Base-by-base conservation (phyloP, 1,140 invertebrate genomes). In the Drosophila albomicans region DNA sequence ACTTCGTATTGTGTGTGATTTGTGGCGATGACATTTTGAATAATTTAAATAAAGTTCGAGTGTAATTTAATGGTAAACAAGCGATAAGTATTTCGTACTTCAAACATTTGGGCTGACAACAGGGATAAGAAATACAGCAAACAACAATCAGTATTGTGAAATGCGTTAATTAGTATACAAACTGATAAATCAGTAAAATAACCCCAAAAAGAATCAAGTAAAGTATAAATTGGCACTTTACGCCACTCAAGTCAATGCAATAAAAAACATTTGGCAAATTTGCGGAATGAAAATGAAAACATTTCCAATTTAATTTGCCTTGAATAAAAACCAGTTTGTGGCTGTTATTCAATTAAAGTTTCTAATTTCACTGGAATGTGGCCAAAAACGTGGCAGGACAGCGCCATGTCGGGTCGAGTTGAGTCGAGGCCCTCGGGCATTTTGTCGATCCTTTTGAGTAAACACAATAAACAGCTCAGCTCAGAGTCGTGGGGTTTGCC, bases 391-490 rank as follows among this genome's bases (percentile, higher is more conserved):
- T 3, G 20, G 41, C 8, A 10, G 16, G 32, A 35, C 48, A 8
- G n/a, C 13, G 7, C 30, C 13, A 6, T 13, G 20, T n/a, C 8
- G 11, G n/a, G 10, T 48, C 28, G 13, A 45, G 11, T 16, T 30
- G 13, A 38, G 25, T 6, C 11, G n/a, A 43, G 41, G 3, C n/a
- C 3, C 3, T 4, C 41, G 5, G 13, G 43, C 32, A 1, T 35
- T 58, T 16, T 20, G 15, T 25, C 41, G 56, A 75, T 71, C 67
- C 32, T 67, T 79, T 69, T 7, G 28, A 45, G 65, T 59, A 58
- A 68, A 87, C 73, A 82, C 70, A 86, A 86, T 78, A 86, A 87
- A 79, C 66, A 85, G 76, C 51, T 78, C 57, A 51, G 30, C 4
- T 20, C 10, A 25, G 30, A 38, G 35, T 10, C 10, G 7, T 10